A percentile compares a stretch with the other conserved stretches of the same genome.
Evolutionary conservation across 2,797 vertebrate genomes (phyloP).

Genomic region (Brachyrhaphis roseni): DNA sequence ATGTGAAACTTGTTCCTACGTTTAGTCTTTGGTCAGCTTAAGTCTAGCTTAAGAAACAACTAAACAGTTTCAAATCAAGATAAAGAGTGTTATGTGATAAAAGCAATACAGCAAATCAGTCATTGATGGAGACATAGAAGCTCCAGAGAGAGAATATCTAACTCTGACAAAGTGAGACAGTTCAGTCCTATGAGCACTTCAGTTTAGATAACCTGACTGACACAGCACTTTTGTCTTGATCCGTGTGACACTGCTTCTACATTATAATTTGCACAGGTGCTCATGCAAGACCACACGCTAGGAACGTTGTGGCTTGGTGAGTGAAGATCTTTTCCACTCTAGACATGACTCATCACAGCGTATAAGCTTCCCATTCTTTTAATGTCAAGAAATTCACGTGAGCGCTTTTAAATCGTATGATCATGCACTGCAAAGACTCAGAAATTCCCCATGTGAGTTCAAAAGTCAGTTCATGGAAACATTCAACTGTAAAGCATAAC

Average conservation of each 20-base stretch:
- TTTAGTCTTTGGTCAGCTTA: background rate
- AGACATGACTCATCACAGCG: background rate
- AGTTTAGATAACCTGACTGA: background rate
- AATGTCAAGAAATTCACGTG: background rate
- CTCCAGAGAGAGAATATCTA: background rate
- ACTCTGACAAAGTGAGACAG: background rate
- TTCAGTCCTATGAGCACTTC: background rate
- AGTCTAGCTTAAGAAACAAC: background rate
- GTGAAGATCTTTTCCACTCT: background rate
- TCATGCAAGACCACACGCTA: background rate
- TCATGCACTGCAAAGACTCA: background rate
- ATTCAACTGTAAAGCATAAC: background rate
- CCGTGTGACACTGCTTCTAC: background rate
- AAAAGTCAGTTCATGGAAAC: background rate
- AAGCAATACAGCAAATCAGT: background rate
- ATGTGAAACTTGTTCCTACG: too few relatives aligned
- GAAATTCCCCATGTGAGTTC: background rate
- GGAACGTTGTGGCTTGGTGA: background rate
- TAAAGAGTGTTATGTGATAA: background rate
- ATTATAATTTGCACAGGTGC: background rate
- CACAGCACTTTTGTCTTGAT: background rate
- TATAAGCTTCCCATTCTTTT: too few relatives aligned
- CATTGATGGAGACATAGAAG: constrained; percentile 23
- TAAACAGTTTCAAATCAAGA: background rate
- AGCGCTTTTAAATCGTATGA: background rate